These are phyloP conservation scores for Labia minor DNA, from an alignment of 2,888 invertebrate genomes.

Conservation along the genomic window DNA sequence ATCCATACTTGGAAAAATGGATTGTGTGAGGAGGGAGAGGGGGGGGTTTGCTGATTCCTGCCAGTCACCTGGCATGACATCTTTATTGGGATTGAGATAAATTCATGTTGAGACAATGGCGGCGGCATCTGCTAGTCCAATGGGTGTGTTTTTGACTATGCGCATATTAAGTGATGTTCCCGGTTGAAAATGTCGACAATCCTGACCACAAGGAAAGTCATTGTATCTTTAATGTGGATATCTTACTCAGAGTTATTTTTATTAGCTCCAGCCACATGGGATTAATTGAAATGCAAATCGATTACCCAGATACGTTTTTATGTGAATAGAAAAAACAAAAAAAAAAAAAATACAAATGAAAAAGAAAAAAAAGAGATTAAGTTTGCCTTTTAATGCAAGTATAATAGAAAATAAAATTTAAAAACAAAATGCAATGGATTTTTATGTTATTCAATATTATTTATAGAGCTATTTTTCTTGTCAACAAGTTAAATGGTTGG, in stretches of 20 bases:
- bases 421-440: no score
- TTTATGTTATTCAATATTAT: no score
- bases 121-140: neutral
- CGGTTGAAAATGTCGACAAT: neutral
- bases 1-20: neutral
- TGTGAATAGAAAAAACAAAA: no score
- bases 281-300: neutral
- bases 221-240: neutral
- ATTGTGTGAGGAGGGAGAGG: neutral
- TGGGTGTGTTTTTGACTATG: neutral
- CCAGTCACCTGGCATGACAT: neutral
- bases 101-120: constrained; percentile 7
- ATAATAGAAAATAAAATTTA: no score
- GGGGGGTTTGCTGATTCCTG: neutral
- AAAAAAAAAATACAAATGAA: no score
- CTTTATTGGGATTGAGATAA: constrained; percentile 7
- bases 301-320: neutral
- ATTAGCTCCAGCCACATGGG: neutral
- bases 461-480: no score
- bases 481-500: no score
- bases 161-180: neutral
- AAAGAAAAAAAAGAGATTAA: no score
- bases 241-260: constrained; percentile 7
- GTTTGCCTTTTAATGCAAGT: no score
- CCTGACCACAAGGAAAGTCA: neutral